Evolutionary conservation across 2,113 vertebrate species (phyloP).

Genomic region (Microcebus tavaratra): DNA sequence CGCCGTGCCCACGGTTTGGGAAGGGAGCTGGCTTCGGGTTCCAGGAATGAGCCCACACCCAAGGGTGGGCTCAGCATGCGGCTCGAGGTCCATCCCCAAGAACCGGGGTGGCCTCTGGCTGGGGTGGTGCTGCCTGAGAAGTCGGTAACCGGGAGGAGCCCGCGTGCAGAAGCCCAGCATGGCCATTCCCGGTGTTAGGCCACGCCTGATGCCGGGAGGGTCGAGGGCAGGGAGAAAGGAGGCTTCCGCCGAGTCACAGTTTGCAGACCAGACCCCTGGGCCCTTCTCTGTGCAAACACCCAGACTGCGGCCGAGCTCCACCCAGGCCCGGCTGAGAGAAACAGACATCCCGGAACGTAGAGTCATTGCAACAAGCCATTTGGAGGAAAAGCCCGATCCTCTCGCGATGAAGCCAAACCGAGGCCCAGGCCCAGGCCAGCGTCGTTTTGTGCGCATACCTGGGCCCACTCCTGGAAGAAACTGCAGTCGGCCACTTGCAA

Average conservation of each 20-base stretch:
- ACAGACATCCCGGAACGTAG: neutral
- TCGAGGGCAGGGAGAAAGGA: neutral
- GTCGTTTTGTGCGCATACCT: neutral
- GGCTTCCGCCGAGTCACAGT: rapidly evolving
- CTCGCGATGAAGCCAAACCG: rapidly evolving
- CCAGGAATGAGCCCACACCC: neutral
- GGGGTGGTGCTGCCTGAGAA: rapidly evolving
- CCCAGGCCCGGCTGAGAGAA: neutral
- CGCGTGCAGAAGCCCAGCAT: rapidly evolving
- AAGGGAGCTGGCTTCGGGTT: neutral
- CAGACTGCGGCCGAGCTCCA: neutral
- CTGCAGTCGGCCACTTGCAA: rapidly evolving
- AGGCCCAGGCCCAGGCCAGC: neutral
- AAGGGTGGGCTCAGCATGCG: rapidly evolving
- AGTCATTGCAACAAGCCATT: rapidly evolving
- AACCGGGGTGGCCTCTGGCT: neutral
- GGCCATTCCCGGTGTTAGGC: rapidly evolving
- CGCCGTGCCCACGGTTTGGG: neutral
- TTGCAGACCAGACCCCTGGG: rapidly evolving
- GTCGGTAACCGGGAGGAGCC: neutral
- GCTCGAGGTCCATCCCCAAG: rapidly evolving
- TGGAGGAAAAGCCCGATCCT: rapidly evolving
- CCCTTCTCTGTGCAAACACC: neutral
- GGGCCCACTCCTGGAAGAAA: neutral
- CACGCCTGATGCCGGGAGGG: rapidly evolving